Conservation (phyloP, 2,113 vertebrate genomes). For the Oreocharis arfaki region DNA sequence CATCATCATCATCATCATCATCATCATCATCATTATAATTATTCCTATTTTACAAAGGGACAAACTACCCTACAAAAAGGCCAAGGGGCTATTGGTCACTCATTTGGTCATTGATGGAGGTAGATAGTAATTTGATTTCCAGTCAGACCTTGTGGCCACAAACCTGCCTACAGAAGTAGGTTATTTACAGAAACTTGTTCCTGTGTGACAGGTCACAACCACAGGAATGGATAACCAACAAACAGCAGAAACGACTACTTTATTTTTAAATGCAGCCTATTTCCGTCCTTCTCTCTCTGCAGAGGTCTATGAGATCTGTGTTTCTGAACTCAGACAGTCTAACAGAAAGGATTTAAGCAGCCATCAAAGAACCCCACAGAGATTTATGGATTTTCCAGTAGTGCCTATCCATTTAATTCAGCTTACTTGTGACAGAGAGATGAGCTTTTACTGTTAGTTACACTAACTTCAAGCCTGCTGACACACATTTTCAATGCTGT, state of each 20-base stretch:
- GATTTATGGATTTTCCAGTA: background rate
- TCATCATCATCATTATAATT: background rate
- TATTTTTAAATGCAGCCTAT: background rate
- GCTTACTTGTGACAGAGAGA: background rate
- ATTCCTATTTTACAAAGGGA: background rate
- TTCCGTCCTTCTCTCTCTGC: background rate
- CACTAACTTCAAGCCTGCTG: background rate
- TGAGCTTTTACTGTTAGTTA: background rate
- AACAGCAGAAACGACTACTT: background rate
- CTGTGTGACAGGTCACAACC: background rate
- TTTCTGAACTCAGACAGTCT: background rate
- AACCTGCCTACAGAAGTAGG: background rate
- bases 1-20: background rate
- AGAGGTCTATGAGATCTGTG: background rate
- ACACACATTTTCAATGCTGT: background rate
- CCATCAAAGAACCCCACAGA: background rate
- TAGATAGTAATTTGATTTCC: background rate
- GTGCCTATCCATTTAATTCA: background rate
- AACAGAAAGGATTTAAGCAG: background rate
- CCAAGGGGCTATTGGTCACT: background rate
- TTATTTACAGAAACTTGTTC: background rate
- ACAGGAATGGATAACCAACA: fast-evolving
- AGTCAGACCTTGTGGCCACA: background rate
- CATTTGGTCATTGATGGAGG: background rate
- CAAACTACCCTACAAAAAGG: background rate